Evolutionary conservation across 2,113 vertebrate genomes (phyloP), one percentile per base, ranked within the genome.

Genomic region (Clupea harengus): DNA sequence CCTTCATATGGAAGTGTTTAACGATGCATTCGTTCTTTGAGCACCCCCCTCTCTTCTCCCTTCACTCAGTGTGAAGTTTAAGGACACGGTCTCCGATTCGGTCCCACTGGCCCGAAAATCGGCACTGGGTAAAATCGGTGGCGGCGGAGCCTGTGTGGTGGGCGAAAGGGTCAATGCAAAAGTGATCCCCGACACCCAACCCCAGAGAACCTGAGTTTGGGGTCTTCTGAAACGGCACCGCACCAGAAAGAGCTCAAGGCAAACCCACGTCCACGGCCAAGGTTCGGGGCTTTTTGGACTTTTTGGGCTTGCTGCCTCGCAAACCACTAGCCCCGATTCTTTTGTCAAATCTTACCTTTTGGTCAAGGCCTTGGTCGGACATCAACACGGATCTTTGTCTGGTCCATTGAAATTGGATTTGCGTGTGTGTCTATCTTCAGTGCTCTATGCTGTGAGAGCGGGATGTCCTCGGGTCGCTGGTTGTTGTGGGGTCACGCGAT

Each of bases 1-100:
- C 88, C 87, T 89, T 94, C 89, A 93, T 93, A 91, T 94, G 93
- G 91, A 93, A 92, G 89, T 91, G 89, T 92, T 94, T 92, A 95
- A 92, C 92, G 90, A 89, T 91, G 92, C 89, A 90, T 91, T 94
- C 86, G 88, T 93, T 91, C 91, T 78, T 78, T 39, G 88, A 89
- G 72, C 72, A 85, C 60, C 83, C 83, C 86, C 85, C 86, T 86
- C 78, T 85, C 81, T 54, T 82, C 86, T 88, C 80, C 84, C 44
- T 67, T 83, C 91, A 92, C 85, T 32, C 81, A 86, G 83, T 91
- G 72, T 39, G 72, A 78, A 78, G 72, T 78, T 39, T 78, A 78
- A 44, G 72, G 32, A 78, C 72, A 78, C 4, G 72, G 72, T 39
- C 72, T 78, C 72, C 22, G n/a, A 67, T 67, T 67, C n/a, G 8